Conservation (phyloP, 2,888 invertebrate genomes). For the Pycnomerus fuliginosus region DNA sequence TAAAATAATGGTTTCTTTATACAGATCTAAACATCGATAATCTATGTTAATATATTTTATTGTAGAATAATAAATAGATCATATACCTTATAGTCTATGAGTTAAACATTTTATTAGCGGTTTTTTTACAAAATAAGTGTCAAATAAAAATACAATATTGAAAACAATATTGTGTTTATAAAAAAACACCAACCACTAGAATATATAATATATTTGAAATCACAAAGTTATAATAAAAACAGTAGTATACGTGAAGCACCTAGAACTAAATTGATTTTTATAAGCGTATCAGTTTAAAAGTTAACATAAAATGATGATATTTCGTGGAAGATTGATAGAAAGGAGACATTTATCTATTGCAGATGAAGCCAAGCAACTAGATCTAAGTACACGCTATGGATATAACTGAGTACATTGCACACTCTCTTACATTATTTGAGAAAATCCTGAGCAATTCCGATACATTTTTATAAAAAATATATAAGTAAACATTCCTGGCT, state of each 20-base stretch:
- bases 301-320: conserved; percentile 13
- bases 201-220: conserved; percentile 13
- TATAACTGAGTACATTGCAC: conserved; percentile 28
- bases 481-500: conserved; percentile 1
- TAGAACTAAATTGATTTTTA: conserved; percentile 33
- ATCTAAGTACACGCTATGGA: conserved; percentile 23
- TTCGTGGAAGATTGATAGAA: conserved; percentile 28
- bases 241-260: conserved; percentile 31
- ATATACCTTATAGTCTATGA: no score
- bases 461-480: not conserved
- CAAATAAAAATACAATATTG: no score
- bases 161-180: no score
- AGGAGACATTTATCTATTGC: conserved; percentile 15
- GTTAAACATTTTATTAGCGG: no score
- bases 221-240: conserved; percentile 12
- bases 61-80: no score
- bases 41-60: no score
- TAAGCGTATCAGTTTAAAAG: conserved; percentile 34
- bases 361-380: conserved; percentile 20
- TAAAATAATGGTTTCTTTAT: conserved; percentile 4
- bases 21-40: conserved; percentile 3
- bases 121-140: no score
- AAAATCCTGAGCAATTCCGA: no score
- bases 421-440: conserved; percentile 15
- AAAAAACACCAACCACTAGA: no score